Percentiles rank a stretch among this genome's conserved stretches.
Evolutionary conservation across 2,888 invertebrate genomes (phyloP).

Genomic region (Orchesellides sinensis): DNA sequence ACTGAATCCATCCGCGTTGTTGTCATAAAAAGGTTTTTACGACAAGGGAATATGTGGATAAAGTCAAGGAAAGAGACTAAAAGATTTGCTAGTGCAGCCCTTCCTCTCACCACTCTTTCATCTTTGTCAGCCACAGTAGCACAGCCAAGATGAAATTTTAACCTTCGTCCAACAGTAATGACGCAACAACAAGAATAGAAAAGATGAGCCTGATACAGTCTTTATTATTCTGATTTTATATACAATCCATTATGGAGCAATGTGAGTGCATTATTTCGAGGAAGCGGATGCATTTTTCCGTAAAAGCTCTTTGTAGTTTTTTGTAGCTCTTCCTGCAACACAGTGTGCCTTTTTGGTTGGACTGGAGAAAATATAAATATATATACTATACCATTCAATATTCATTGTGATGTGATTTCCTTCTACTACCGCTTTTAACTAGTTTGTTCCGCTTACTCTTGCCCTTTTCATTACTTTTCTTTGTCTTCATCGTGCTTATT

Average conservation of each 20-base stretch:
- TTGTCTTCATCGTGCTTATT: constrained; percentile 14
- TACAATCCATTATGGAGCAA: constrained; percentile 51
- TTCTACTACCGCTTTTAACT: constrained; percentile 32
- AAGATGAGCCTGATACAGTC: constrained; percentile 17
- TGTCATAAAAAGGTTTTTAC: constrained; percentile 57
- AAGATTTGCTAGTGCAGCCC: constrained; percentile 49
- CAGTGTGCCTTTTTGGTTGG: constrained; percentile 15
- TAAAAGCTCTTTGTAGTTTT: constrained; percentile 15
- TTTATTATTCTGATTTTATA: constrained; percentile 50
- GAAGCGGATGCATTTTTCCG: constrained; percentile 39
- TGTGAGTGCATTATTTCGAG: constrained; percentile 40
- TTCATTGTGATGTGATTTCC: constrained; percentile 60
- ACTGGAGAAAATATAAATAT: neutral
- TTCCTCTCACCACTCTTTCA: constrained; percentile 30
- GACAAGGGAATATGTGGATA: constrained; percentile 51
- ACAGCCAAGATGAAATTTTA: neutral
- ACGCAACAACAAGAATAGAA: no score
- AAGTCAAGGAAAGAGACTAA: constrained; percentile 41
- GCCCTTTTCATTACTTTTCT: constrained; percentile 53
- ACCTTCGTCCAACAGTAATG: no score
- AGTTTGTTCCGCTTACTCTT: constrained; percentile 31
- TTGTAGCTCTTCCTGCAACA: constrained; percentile 15
- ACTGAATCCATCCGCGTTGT: constrained; percentile 49
- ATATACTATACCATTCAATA: constrained; percentile 37
- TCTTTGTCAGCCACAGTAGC: constrained; percentile 31